Conservation (phyloP, 2,113 vertebrate species). For the Baryphthengus martii region DNA sequence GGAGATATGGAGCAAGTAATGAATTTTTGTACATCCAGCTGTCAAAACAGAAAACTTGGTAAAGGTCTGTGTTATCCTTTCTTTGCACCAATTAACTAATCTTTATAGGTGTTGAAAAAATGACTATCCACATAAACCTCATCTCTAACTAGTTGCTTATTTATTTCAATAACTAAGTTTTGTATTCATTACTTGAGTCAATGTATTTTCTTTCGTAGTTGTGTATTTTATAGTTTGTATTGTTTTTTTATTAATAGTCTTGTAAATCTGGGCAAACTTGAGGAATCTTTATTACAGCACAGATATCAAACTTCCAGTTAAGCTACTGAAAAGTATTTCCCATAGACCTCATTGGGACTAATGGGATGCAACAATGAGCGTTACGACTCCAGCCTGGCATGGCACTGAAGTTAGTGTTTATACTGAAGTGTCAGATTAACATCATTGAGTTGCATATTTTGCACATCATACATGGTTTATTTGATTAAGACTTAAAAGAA, state of each 20-base stretch:
- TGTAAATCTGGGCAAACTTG: not conserved
- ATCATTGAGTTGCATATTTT: not conserved
- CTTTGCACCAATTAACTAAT: not conserved
- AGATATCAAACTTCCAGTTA: not conserved
- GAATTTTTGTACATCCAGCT: not conserved
- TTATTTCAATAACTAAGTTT: not conserved
- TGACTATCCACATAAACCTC: not conserved
- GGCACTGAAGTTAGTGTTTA: not conserved
- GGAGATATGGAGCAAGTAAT: not conserved
- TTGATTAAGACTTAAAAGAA: not conserved
- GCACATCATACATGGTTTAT: not conserved
- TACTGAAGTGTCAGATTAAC: not conserved
- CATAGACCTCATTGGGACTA: not conserved
- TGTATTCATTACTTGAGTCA: not conserved
- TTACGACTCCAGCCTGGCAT: not conserved
- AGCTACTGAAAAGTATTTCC: not conserved
- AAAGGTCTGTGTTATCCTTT: not conserved
- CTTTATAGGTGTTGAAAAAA: not conserved
- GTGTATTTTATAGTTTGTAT: not conserved
- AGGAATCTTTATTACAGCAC: not conserved
- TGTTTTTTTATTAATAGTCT: not conserved
- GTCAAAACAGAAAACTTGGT: not conserved
- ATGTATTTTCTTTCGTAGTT: not conserved
- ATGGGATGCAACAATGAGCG: not conserved
- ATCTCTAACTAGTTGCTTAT: not conserved